Base-by-base conservation (phyloP, 1,140 invertebrate genomes). In the Diploscapter pachys region DNA sequence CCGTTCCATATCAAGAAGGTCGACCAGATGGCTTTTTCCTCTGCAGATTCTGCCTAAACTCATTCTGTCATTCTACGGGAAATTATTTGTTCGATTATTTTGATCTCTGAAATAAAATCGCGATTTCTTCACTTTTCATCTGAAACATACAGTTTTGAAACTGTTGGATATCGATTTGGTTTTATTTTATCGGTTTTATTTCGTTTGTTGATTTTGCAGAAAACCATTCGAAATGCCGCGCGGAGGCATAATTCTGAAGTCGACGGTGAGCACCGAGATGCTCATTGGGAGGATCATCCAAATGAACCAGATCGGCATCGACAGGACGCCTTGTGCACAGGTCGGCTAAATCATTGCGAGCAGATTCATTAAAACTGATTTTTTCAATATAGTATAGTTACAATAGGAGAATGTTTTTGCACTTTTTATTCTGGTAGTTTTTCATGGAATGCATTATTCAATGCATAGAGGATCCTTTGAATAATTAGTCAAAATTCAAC, bases 201-300 rank as follows among this genome's bases (percentile, higher is more conserved):
- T 54, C 2, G 2, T 75, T 75, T n/a, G 59, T 75, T 11, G 74
- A 53, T 52, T 54, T 6, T 2, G 2, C n/a, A 31, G 66, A 9
- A 31, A n/a, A 75, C 50, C 52, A 31, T 75, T 3, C 56, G 6
- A 5, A 53, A 49, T 53, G 67, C 31, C 31, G 31, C 31, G 31
- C 31, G 31, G 31, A 13, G 9, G 51, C n/a, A 13, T 68, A 31
- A 77, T 77, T 70, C 65, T 64, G 9, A 77, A 70, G 11, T 70
- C 73, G 52, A 71, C 77, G 5, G 75, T 79, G 3, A 68, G 71
- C 57, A 79, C 77, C 3, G 78, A 79, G 54, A 57, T 81, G 51
- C 55, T 82, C 51, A n/a, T 82, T 69, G 81, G 81, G 3, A 80
- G 72, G 63, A 81, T 85, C 4, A 78, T 83, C 3, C 55, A 85